Evolutionary conservation across 1,140 invertebrate genomes (phyloP), one percentile per base, ranked within the genome.

Genomic region (Magallana gigas): DNA sequence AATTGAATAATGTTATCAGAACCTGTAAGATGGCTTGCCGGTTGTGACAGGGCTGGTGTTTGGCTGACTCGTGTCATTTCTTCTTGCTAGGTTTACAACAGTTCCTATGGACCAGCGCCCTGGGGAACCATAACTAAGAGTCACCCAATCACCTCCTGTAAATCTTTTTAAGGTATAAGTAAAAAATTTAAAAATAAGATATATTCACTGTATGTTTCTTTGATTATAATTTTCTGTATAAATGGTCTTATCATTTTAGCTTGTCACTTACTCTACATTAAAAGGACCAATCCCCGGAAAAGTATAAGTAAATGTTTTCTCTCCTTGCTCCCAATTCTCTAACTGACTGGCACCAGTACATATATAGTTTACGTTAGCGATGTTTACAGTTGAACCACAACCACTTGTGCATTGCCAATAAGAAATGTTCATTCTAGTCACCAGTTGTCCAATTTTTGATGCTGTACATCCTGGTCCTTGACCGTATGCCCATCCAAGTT

Each of bases 11-110:
- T n/a, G n/a, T n/a, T n/a, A n/a, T n/a, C n/a, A n/a, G n/a, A n/a
- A n/a, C n/a, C n/a, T n/a, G n/a, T n/a, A n/a, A n/a, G n/a, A n/a
- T 7, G 91, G 86, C 81, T 89, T 88, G n/a, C 90, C 91, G 8
- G 83, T 59, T 5, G 88, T 86, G 6, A 89, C 29, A 1, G 91
- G 91, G 81, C 90, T 91, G 56, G 83, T 83, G 81, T 91, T 91
- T 71, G 88, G 87, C 29, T 83, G 76, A 1, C 76, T 23, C 0
- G 87, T 91, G 85, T 91, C 91, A 23, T 83, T 90, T 14, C 91
- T 82, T 3, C 16, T 57, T 16, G 84, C 82, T 8, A 91, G 83
- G 36, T 89, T 83, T 14, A 91, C 88, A 18, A 86, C 84, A 4
- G 91, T 91, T 8, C 57, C 11, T 14, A 91, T 71, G 23, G 85